A percentile compares a stretch with the other conserved stretches of the same genome.
phyloP scores from a whole-genome alignment of 2,888 invertebrate genomes.

The Cephus sareptanus region DNA sequence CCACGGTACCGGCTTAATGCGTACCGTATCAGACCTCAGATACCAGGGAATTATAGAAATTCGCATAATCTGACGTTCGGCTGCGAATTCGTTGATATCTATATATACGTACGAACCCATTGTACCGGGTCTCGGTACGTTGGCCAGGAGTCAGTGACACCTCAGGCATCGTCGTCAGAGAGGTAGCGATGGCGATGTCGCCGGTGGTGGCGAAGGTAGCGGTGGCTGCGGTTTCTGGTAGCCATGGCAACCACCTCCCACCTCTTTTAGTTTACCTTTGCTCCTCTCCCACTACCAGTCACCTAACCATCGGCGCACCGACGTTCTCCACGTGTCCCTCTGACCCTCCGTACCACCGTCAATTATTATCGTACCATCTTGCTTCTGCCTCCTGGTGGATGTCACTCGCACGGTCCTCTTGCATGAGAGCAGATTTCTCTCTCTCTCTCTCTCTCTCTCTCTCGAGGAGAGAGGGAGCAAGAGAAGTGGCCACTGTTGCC shows the following conservation, averaged over 20 bases:
- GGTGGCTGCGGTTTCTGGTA: slow-evolving; percentile 56
- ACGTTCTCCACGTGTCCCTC: slow-evolving; percentile 24
- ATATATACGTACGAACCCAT: not conserved
- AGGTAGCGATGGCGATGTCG: slow-evolving; percentile 54
- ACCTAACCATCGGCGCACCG: slow-evolving; percentile 16
- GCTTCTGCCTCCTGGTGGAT: slow-evolving; percentile 26
- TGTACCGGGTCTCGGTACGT: slow-evolving; percentile 17
- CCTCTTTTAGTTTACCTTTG: slow-evolving; percentile 9
- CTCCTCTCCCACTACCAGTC: slow-evolving; percentile 22
- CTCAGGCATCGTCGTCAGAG: slow-evolving; percentile 56
- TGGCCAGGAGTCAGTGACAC: slow-evolving; percentile 65
- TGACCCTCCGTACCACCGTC: slow-evolving; percentile 23
- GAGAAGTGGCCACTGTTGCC: slow-evolving; percentile 55
- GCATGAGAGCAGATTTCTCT: slow-evolving; percentile 7
- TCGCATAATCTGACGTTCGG: not conserved
- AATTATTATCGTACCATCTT: slow-evolving; percentile 54
- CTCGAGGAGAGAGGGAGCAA: slow-evolving; percentile 14
- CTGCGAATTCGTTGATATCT: not conserved
- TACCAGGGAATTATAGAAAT: not conserved
- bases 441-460: slow-evolving; percentile 20
- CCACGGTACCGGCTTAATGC: not conserved
- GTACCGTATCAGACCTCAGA: not conserved
- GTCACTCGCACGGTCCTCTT: slow-evolving; percentile 25
- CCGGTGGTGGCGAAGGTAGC: not conserved
- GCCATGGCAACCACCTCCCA: slow-evolving; percentile 60